Percentiles rank a stretch among this genome's conserved stretches.
These are phyloP conservation scores for Vulpes vulpes DNA, from an alignment of 2,113 vertebrate species.

Conservation along the genomic window DNA sequence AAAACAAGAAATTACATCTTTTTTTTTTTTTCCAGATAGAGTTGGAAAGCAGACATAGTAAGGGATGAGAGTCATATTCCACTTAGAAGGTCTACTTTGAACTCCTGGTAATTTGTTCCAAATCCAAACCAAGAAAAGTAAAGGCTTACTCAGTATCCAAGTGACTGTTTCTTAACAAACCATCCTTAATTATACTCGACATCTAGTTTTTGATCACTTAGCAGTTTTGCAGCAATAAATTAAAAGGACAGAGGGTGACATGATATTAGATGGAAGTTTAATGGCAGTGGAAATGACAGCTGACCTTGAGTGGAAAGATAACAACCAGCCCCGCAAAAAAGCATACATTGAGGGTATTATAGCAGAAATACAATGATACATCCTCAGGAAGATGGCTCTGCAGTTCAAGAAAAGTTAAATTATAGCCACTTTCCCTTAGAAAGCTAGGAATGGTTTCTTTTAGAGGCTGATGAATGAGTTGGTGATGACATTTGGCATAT, in stretches of 20 bases:
- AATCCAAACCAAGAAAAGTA: conserved; percentile 32
- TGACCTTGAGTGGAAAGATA: conserved; percentile 59
- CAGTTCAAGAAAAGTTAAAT: conserved; percentile 11
- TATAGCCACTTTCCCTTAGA: not conserved
- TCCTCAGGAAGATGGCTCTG: not conserved
- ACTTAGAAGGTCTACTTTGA: not conserved
- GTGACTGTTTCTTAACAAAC: conserved; percentile 52
- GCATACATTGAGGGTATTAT: not conserved
- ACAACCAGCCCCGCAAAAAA: not conserved
- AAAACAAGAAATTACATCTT: not conserved
- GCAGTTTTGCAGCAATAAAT: conserved; percentile 72
- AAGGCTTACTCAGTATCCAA: not conserved
- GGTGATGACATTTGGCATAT: not conserved
- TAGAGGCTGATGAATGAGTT: not conserved
- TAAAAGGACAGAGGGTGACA: conserved; percentile 59
- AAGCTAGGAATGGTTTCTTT: conserved; percentile 23
- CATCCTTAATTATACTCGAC: conserved; percentile 60
- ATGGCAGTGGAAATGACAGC: conserved; percentile 65
- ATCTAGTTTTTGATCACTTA: conserved; percentile 72
- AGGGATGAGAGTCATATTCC: not conserved
- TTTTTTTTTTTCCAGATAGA: not conserved
- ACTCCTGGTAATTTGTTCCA: conserved; percentile 26
- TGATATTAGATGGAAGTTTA: conserved; percentile 53
- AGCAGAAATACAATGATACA: not conserved
- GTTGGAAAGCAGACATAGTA: not conserved